Evolutionary conservation across 2,797 vertebrate species (phyloP), one percentile per base, ranked within the genome.

Genomic region (Etheostoma nigrum): DNA sequence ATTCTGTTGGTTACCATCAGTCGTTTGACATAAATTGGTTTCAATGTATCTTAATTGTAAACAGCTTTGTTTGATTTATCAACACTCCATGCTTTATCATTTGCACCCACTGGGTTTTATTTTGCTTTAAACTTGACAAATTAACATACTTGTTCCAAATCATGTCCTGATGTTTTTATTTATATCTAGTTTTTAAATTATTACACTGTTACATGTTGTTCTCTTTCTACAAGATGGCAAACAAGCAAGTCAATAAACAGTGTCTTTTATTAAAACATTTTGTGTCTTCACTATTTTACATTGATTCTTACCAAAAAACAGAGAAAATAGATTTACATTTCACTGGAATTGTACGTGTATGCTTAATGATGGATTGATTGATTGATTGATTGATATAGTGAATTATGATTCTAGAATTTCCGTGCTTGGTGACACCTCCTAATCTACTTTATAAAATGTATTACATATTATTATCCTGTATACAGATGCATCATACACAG

Each of bases 171-270:
- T 48, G 7, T 79, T 79, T 86, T 86, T 89, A 88, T 93, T 92
- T 93, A 93, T 92, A 75, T 79, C 10, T 40, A 81, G 77, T 74
- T 33, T 81, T 89, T 95, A 95, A 95, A 84, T 95, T 94, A 95
- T 95, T 92, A 59, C 81, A 76, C 77, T 88, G 82, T 78, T 64
- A 70, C 62, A 65, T 61, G 79, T 42, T 85, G 71, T 78, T 72
- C 53, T 77, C 47, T 64, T 84, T 78, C 62, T 53, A 36, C 30
- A 65, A 76, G 15, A 74, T 74, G 64, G 58, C 55, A 78, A 81
- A 79, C 53, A 69, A 78, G 30, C 70, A 84, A 68, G 21, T 78
- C 67, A 95, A 93, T 94, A 93, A 95, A 93, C 71, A 67, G 60
- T 89, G 79, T 89, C 45, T 84, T 89, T 84, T 88, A 77, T 78